Base-by-base conservation (phyloP, 2,113 vertebrate genomes). In the Merops nubicus region DNA sequence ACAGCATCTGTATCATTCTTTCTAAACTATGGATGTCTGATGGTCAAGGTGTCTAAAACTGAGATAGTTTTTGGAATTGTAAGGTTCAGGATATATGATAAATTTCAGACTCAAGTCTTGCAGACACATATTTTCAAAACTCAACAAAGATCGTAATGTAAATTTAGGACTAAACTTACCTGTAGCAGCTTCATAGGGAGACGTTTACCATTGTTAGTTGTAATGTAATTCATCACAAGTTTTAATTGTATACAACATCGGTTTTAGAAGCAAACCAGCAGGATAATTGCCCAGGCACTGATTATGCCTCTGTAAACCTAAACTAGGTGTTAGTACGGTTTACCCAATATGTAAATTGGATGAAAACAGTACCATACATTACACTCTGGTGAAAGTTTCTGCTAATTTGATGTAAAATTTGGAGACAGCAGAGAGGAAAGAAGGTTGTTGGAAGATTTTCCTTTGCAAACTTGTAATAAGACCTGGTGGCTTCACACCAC, bases 81-180 rank as follows among this genome's bases (percentile, higher is more conserved):
- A 9, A 38, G 18, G 3, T 53, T 88, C 9, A 5, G 6, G 15
- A 31, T 54, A 13, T 25, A 31, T 11, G 22, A 69, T 36, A 38
- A 77, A 92, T 65, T 74, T 48, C 31, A n/a, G 33, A 29, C 4
- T 68, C 8, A 22, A 19, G 4, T 19, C 64, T 74, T 65, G 31
- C 6, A 74, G 45, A 21, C 40, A 23, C 6, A 17, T 63, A 21
- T 70, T 73, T 80, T 69, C 12, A 74, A 68, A 86, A 73, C 4
- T 64, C 48, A 60, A 3, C 2, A 54, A 56, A 69, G 3, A 17
- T 16, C 2, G 59, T 36, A 1, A 1, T 0, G 1, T 42, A 36
- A 38, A 54, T 83, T 67, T 50, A 45, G 33, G 14, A 34, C n/a
- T 33, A 15, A 47, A 36, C 29, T 73, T 47, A 38, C n/a, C 51